Evolutionary conservation across 2,797 vertebrate genomes (phyloP).

Genomic region (Pseudocheirus occidentalis): DNA sequence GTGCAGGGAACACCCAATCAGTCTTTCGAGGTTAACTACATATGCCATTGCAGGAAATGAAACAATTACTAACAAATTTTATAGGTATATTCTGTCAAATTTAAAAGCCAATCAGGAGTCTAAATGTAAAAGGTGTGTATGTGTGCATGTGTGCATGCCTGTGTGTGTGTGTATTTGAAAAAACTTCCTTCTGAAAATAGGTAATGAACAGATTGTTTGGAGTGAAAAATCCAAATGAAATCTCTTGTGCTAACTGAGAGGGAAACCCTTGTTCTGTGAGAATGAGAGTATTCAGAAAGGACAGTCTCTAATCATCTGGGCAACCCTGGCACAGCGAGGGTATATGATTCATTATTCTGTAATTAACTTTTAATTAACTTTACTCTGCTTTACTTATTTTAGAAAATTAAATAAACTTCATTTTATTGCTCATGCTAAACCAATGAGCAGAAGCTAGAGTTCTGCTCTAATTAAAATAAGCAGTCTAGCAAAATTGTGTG

Average conservation of each 20-base stretch:
- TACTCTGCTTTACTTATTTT: slow-evolving; percentile 84
- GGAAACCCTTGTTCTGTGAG: slow-evolving; percentile 12
- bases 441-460: slow-evolving; percentile 80
- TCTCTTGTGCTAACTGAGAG: slow-evolving; percentile 4
- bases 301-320: slow-evolving; percentile 79
- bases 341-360: slow-evolving; percentile 82
- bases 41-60: slow-evolving; percentile 86
- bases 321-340: slow-evolving; percentile 76
- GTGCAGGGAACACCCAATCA: slow-evolving; percentile 78
- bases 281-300: slow-evolving; percentile 61
- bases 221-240: slow-evolving; percentile 32
- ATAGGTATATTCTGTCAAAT: slow-evolving; percentile 86
- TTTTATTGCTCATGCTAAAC: slow-evolving; percentile 82
- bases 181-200: slow-evolving; percentile 41
- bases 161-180: not conserved
- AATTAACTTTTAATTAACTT: slow-evolving; percentile 87
- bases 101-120: slow-evolving; percentile 84
- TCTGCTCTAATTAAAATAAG: slow-evolving; percentile 82
- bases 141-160: not conserved
- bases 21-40: slow-evolving; percentile 88
- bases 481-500: slow-evolving; percentile 79
- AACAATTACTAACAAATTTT: slow-evolving; percentile 87
- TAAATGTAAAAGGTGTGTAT: slow-evolving; percentile 79
- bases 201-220: slow-evolving; percentile 51
- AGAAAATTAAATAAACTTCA: slow-evolving; percentile 87